phyloP scores from a whole-genome alignment of 35 echinoderm and acorn worm genomes.

The Apostichopus japonicus region DNA sequence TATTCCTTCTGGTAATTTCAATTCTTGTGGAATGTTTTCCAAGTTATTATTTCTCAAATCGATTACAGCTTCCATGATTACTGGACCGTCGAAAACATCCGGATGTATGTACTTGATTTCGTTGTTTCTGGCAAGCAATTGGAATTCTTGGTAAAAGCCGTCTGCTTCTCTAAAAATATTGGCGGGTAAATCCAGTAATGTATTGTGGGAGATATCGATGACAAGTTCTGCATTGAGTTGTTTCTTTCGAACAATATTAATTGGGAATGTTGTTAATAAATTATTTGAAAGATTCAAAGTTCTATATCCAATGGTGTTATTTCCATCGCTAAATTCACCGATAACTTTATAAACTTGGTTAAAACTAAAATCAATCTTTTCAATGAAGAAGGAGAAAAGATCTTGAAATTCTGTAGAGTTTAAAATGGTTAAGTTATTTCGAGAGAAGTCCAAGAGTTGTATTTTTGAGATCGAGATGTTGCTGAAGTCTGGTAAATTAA shows the following conservation, averaged over 20 bases:
- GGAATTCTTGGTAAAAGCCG: background rate
- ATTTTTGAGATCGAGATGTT: slow-evolving; percentile 30
- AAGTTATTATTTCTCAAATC: slow-evolving; percentile 47
- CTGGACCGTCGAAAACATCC: background rate
- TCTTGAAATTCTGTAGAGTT: slow-evolving; percentile 33
- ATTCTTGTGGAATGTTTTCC: background rate
- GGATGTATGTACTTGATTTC: slow-evolving; percentile 3
- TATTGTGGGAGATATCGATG: slow-evolving; percentile 30
- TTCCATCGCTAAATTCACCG: slow-evolving; percentile 38
- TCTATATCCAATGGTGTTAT: slow-evolving; percentile 3
- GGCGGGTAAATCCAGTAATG: slow-evolving; percentile 9
- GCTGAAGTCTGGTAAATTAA: slow-evolving; percentile 4
- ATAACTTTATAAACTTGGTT: background rate
- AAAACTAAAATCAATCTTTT: slow-evolving; percentile 37
- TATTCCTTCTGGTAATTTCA: slow-evolving; percentile 13
- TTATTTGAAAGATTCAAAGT: slow-evolving; percentile 46
- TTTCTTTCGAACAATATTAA: background rate
- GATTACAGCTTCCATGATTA: slow-evolving; percentile 6
- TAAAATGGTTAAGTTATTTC: slow-evolving; percentile 42
- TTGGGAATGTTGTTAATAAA: slow-evolving; percentile 27
- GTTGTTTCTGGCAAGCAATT: background rate
- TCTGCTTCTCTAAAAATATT: background rate
- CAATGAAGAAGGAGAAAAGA: background rate
- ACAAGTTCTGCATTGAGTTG: background rate
- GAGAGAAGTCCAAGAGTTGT: slow-evolving; percentile 36